Evolutionary conservation across 1,140 invertebrate genomes (phyloP), one percentile per base, ranked within the genome.

Genomic region (Chironomus tepperi): DNA sequence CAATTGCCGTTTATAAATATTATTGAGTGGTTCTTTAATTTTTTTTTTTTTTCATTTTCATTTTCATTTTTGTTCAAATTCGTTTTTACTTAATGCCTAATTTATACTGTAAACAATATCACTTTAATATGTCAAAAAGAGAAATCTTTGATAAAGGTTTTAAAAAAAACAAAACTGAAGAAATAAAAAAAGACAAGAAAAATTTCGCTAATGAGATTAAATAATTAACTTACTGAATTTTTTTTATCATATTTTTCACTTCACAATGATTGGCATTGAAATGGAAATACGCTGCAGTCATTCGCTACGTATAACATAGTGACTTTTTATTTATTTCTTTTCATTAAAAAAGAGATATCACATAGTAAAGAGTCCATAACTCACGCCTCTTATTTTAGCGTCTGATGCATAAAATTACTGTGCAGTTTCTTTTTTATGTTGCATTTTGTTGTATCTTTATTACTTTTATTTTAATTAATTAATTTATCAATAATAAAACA

Each of bases 281-380:
- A 5, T 34, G 24, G 24, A 34, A 34, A 34, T 34, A 34, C 24
- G 24, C 5, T 34, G 24, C 24, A 34, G 24, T 34, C 24, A 34
- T 34, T 34, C 24, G 24, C 24, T 34, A 34, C 24, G 24, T 34
- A 34, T 5, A 34, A 34, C 24, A 34, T 34, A 34, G 24, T 34
- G 24, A 34, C 24, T 34, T 34, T 34, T 34, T 34, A 34, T 34
- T 34, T 34, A 34, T 34, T 34, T 34, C 24, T 34, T 57, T 57
- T 57, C 5, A 57, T 57, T 12, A 57, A 57, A 57, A 57, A 57
- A 15, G 47, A 19, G 65, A 70, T 70, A 70, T 70, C 65, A 70
- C 65, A 70, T 70, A 70, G 65, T 70, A 70, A 57, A 70, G 65
- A 70, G 65, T 70, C 65, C 65, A 21, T 70, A 70, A 70, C 65